Percentiles rank a stretch among this genome's conserved stretches.
Evolutionary conservation across 2,888 invertebrate species (phyloP).

Genomic region (Chironomus riparius): DNA sequence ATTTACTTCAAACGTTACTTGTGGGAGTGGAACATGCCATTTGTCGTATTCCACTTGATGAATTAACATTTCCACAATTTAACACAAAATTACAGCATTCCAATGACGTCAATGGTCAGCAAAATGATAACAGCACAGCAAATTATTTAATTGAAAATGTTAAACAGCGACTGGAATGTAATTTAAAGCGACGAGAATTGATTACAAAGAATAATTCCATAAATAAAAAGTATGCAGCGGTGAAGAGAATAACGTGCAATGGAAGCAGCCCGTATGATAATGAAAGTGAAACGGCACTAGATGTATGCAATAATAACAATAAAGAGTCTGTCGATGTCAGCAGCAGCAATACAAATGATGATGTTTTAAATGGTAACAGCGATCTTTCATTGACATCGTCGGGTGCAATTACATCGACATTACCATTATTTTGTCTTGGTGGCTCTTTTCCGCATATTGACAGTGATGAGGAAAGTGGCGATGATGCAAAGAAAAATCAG

Average conservation of each 20-base stretch:
- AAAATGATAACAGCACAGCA: background rate
- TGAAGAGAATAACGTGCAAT: slow-evolving; percentile 34
- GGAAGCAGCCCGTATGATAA: background rate
- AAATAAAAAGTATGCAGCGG: slow-evolving; percentile 41
- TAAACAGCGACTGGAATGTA: slow-evolving; percentile 34
- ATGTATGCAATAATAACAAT: slow-evolving; percentile 1
- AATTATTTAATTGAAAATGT: background rate
- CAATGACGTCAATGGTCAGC: background rate
- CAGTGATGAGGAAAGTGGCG: slow-evolving; percentile 58
- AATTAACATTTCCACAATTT: slow-evolving; percentile 50
- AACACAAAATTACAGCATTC: background rate
- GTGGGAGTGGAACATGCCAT: slow-evolving; percentile 61
- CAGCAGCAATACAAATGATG: background rate
- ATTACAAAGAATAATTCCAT: slow-evolving; percentile 42
- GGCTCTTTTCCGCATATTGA: slow-evolving; percentile 63
- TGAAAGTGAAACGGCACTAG: slow-evolving; percentile 8
- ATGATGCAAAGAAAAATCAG: slow-evolving; percentile 34
- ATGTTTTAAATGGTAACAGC: background rate
- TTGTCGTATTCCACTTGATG: slow-evolving; percentile 56
- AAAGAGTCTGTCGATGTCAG: background rate
- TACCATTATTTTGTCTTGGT: slow-evolving; percentile 55
- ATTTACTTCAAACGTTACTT: slow-evolving; percentile 54
- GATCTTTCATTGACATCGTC: background rate
- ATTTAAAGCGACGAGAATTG: slow-evolving; percentile 42
- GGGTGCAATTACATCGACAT: slow-evolving; percentile 32